phyloP scores from a whole-genome alignment of 2,797 vertebrate species.

The Ficedula albicollis region DNA sequence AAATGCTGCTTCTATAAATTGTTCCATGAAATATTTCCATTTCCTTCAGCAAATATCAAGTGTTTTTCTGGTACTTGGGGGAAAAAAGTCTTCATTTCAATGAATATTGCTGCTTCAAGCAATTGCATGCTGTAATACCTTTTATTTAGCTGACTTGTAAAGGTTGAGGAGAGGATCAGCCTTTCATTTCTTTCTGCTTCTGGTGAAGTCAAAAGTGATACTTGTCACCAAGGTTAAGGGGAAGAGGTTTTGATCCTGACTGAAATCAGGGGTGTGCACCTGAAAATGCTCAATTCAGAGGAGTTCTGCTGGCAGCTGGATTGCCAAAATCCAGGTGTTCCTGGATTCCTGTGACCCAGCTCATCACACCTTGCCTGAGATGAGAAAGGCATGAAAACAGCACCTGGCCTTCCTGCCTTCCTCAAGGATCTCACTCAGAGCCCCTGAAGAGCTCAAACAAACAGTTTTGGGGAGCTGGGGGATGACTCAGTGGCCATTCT shows the following conservation, averaged over 20 bases:
- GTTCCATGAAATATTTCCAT: slow-evolving; percentile 19
- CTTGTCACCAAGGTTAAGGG: background rate
- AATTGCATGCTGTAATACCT: background rate
- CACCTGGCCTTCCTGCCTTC: background rate
- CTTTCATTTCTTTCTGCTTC: background rate
- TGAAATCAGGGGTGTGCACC: background rate
- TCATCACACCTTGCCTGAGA: background rate
- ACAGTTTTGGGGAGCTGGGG: background rate
- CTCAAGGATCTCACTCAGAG: background rate
- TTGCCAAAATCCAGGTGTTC: background rate
- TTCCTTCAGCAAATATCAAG: slow-evolving; percentile 16
- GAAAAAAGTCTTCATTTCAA: background rate
- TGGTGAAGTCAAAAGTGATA: background rate
- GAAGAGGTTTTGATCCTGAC: background rate
- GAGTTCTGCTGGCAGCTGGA: background rate
- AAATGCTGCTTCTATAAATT: background rate
- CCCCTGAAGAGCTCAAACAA: background rate
- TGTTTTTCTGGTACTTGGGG: background rate
- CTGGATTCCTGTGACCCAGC: background rate
- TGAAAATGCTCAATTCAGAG: background rate
- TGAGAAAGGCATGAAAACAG: background rate
- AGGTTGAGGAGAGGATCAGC: background rate
- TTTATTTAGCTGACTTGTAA: slow-evolving; percentile 18
- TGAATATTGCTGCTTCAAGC: background rate
- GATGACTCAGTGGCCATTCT: background rate